A percentile compares a stretch with the other conserved stretches of the same genome.
Conservation (phyloP, 2,888 invertebrate genomes). For the Drosophila falleni region DNA sequence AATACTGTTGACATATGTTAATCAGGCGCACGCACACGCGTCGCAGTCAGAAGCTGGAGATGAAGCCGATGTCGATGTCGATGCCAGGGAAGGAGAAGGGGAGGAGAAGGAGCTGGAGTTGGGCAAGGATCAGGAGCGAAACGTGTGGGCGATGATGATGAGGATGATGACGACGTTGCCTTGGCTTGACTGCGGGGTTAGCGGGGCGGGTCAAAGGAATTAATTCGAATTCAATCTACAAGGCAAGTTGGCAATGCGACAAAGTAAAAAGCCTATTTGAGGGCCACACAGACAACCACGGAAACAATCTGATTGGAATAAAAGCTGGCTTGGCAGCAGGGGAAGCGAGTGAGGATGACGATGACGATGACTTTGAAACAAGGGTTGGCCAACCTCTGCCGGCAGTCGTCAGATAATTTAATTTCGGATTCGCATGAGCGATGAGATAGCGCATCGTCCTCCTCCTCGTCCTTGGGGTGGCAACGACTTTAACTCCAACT, state of each 20-base stretch:
- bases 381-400: constrained; percentile 71
- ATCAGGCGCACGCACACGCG: constrained; percentile 84
- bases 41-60: constrained; percentile 37
- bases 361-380: constrained; percentile 66
- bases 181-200: constrained; percentile 28
- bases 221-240: constrained; percentile 84
- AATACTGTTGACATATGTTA: constrained; percentile 85
- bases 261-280: constrained; percentile 80
- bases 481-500: constrained; percentile 9
- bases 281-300: constrained; percentile 71
- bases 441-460: constrained; percentile 67
- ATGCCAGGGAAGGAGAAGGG: background rate
- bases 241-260: constrained; percentile 62
- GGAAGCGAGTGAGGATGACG: background rate
- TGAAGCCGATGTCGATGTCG: background rate
- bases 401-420: constrained; percentile 85
- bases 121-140: constrained; percentile 53
- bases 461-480: constrained; percentile 30
- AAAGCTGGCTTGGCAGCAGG: constrained; percentile 48
- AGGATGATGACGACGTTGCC: constrained; percentile 47
- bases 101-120: constrained; percentile 13
- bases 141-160: constrained; percentile 66
- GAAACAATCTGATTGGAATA: constrained; percentile 85
- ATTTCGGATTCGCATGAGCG: constrained; percentile 83
- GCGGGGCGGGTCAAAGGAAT: constrained; percentile 83